phyloP scores from a whole-genome alignment of 2,888 invertebrate species.

The Caenorhabditis uteleia region DNA sequence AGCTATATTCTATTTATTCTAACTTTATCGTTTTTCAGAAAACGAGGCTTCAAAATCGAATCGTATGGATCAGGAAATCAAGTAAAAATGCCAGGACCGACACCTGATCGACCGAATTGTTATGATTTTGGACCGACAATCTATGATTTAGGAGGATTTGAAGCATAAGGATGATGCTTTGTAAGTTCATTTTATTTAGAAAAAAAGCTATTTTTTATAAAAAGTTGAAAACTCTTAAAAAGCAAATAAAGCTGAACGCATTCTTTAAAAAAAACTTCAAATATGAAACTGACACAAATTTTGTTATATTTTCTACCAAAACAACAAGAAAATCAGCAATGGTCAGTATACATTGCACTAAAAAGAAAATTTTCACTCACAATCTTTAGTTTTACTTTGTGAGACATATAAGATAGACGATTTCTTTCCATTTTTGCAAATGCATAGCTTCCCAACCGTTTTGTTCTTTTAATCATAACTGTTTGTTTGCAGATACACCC shows the following conservation, averaged over 20 bases:
- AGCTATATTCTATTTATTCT: not conserved
- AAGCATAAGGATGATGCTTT: slow-evolving; percentile 49
- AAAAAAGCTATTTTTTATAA: not conserved
- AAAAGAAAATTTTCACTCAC: too few relatives aligned
- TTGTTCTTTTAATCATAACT: not conserved
- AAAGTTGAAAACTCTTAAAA: not conserved
- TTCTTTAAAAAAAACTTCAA: too few relatives aligned
- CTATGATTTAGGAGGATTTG: slow-evolving; percentile 59
- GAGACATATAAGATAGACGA: too few relatives aligned
- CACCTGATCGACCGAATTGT: slow-evolving; percentile 73
- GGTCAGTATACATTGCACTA: too few relatives aligned
- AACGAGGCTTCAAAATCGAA: slow-evolving; percentile 89
- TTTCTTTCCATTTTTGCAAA: too few relatives aligned
- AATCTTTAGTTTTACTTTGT: too few relatives aligned
- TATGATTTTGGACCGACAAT: slow-evolving; percentile 57
- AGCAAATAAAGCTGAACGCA: too few relatives aligned
- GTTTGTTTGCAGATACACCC: slow-evolving; percentile 78
- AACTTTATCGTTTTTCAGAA: slow-evolving; percentile 74
- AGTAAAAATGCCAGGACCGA: slow-evolving; percentile 93
- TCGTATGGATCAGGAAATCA: slow-evolving; percentile 73
- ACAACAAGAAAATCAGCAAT: too few relatives aligned
- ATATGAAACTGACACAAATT: too few relatives aligned
- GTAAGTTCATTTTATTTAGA: slow-evolving; percentile 39
- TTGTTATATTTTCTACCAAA: too few relatives aligned
- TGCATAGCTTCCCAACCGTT: not conserved